Evolutionary conservation across 2,888 invertebrate species (phyloP), one percentile per base, ranked within the genome.

Genomic region (Orthonychiurus folsomi): DNA sequence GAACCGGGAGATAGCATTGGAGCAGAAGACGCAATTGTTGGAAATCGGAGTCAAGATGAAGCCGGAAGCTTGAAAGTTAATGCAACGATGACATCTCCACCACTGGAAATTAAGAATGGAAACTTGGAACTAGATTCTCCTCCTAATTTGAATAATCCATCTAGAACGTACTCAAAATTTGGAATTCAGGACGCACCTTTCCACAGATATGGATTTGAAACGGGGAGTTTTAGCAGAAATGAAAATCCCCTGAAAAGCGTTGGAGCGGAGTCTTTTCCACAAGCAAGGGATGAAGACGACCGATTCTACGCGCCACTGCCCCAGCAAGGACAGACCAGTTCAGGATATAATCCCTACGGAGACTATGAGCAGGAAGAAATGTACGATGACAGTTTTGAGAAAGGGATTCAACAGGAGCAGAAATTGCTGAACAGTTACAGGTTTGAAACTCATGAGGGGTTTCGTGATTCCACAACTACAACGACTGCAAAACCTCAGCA

Each of bases 161-260:
- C 68, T 3, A 55, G 72, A 52, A 72, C 69, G 3, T 70, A 70
- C 50, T 68, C 72, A 1, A 71, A 71, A 59, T 72, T 72, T 60
- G 67, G 69, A 21, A 62, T 72, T 60, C 69, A 72, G 56, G 72
- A 72, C 56, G 67, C 72, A 0, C 66, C 71, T 0, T 60, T 61
- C 24, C 63, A 69, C 25, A 60, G 37, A 37, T 37, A 9, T 37
- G 37, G 37, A 37, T 15, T 37, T 37, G 37, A 37, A 15, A n/a
- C n/a, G n/a, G n/a, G n/a, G n/a, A 37, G 15, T 37, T 5, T 37
- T 9, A 37, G 37, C 37, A 37, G 15, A 5, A 37, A 37, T 37
- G 37, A 37, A 37, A 37, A 37, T 37, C 37, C 37, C 5, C 37
- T 15, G 15, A 37, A 37, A 37, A 9, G 9, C 5, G 37, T 15